Conservation (phyloP, 2,113 vertebrate genomes). For the Nesoenas mayeri region DNA sequence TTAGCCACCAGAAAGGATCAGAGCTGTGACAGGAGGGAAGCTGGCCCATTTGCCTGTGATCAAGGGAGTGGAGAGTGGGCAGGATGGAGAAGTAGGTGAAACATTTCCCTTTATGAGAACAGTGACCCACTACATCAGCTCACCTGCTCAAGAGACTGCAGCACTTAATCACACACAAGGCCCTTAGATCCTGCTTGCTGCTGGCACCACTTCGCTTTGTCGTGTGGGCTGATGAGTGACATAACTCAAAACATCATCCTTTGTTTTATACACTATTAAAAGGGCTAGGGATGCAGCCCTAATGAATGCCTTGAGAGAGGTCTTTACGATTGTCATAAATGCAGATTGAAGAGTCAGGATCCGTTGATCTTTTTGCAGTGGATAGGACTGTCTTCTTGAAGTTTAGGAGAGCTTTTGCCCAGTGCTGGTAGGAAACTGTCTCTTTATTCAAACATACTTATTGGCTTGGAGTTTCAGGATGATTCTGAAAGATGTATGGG, state of each 20-base stretch:
- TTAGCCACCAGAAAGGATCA: background rate
- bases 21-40: background rate
- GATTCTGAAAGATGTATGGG: background rate
- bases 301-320: background rate
- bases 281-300: background rate
- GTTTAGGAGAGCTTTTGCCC: background rate
- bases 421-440: background rate
- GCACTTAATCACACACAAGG: background rate
- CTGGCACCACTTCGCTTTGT: background rate
- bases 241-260: background rate
- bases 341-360: background rate
- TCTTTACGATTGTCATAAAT: background rate
- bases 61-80: background rate
- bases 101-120: background rate
- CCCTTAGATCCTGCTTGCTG: background rate
- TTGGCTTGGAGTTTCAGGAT: background rate
- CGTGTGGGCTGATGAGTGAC: background rate
- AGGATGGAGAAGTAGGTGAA: background rate
- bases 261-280: background rate
- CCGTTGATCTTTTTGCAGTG: background rate
- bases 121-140: background rate
- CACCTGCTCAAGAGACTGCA: background rate
- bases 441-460: background rate
- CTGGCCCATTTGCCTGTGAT: background rate
- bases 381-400: background rate